phyloP scores from a whole-genome alignment of 2,888 invertebrate species.

The Corbicula japonica region DNA sequence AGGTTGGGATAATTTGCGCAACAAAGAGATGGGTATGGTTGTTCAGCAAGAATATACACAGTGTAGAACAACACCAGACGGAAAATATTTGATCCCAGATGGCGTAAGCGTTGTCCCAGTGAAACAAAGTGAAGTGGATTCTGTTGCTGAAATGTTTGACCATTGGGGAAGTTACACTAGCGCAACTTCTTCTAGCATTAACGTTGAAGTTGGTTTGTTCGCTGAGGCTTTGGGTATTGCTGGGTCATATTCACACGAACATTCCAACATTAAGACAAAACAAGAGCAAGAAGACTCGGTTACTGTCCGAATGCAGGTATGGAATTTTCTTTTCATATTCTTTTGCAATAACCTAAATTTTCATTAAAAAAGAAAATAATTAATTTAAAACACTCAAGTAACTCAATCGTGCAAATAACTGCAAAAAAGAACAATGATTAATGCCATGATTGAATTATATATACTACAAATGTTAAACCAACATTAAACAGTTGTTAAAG shows the following conservation, averaged over 20 bases:
- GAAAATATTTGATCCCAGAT: constrained; percentile 55
- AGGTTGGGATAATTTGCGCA: constrained; percentile 64
- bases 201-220: neutral
- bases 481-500: no score
- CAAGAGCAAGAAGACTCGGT: neutral
- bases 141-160: constrained; percentile 2
- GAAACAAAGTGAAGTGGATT: constrained; percentile 47
- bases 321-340: neutral
- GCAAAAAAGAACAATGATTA: no score
- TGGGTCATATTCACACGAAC: constrained; percentile 12
- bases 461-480: no score
- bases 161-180: constrained; percentile 19
- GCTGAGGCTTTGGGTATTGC: neutral
- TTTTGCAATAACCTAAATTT: neutral
- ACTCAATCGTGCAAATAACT: no score
- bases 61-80: constrained; percentile 57
- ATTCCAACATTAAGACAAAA: constrained; percentile 3
- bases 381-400: no score
- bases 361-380: neutral
- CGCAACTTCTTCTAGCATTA: neutral
- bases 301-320: constrained; percentile 4
- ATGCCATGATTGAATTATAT: no score
- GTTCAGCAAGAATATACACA: constrained; percentile 33
- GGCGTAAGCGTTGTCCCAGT: constrained; percentile 37
- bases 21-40: constrained; percentile 49